Evolutionary conservation across 2,113 vertebrate genomes (phyloP).

Genomic region (Lepisosteus osseus): DNA sequence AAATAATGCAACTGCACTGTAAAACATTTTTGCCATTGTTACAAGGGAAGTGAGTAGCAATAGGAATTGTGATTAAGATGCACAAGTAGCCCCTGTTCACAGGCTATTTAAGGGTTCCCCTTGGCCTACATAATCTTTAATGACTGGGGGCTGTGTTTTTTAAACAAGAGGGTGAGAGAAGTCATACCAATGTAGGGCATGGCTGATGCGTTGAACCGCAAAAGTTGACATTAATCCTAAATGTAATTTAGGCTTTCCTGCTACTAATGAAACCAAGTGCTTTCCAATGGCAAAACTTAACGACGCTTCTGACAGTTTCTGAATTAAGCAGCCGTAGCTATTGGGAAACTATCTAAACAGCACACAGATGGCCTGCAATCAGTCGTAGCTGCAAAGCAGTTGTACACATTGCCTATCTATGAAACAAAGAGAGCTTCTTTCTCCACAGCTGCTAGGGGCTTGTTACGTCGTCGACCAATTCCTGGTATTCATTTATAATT

Average conservation of each 20-base stretch:
- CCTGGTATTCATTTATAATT: background rate
- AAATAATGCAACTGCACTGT: too few relatives aligned
- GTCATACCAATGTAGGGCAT: conserved; percentile 49
- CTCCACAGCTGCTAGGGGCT: conserved; percentile 22
- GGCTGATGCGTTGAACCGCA: conserved; percentile 43
- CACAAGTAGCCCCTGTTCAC: conserved; percentile 48
- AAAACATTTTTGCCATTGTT: conserved; percentile 4
- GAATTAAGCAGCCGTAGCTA: conserved; percentile 65
- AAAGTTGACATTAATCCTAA: conserved; percentile 71
- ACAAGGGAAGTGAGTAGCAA: conserved; percentile 30
- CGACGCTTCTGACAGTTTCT: conserved; percentile 65
- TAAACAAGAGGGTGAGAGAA: conserved; percentile 55
- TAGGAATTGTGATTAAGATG: conserved; percentile 23
- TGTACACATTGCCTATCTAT: conserved; percentile 44
- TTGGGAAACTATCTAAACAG: conserved; percentile 61
- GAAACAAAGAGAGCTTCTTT: conserved; percentile 35
- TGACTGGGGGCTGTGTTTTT: conserved; percentile 48
- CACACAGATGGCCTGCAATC: conserved; percentile 66
- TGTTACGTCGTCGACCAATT: background rate
- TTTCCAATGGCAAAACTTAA: conserved; percentile 65
- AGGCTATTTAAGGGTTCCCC: conserved; percentile 47
- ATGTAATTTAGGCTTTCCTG: conserved; percentile 70
- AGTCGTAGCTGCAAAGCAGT: conserved; percentile 49
- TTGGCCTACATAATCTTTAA: conserved; percentile 56
- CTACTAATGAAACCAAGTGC: conserved; percentile 70